Evolutionary conservation across 2,113 vertebrate genomes (phyloP).

Genomic region (Suricata suricatta): DNA sequence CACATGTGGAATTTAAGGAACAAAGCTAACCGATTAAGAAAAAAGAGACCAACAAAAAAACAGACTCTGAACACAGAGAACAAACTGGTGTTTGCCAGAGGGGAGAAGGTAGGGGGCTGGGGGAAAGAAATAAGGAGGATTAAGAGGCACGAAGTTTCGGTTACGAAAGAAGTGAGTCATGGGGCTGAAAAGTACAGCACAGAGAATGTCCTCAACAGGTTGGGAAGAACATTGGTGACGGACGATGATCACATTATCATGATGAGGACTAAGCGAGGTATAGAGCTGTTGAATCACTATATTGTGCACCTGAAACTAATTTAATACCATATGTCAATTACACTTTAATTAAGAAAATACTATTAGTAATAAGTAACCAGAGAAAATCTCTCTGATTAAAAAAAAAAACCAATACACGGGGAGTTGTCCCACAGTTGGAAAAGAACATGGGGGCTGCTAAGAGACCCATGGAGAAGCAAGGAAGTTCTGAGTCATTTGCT

Average conservation of each 20-base stretch:
- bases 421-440: not conserved
- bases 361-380: not conserved
- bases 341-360: not conserved
- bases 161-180: not conserved
- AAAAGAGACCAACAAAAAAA: not conserved
- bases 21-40: not conserved
- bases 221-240: not conserved
- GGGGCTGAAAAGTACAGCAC: not conserved
- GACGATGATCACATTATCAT: not conserved
- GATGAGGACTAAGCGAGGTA: not conserved
- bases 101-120: not conserved
- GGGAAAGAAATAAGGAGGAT: not conserved
- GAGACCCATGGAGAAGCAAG: fast-evolving
- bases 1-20: not conserved
- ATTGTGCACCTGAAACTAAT: not conserved
- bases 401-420: too few species aligned
- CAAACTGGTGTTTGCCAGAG: not conserved
- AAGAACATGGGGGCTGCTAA: not conserved
- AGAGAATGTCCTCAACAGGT: not conserved
- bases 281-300: not conserved
- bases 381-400: not conserved
- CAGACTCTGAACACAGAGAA: not conserved
- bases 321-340: not conserved
- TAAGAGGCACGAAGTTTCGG: not conserved
- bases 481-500: fast-evolving